Conservation (phyloP, 1,140 invertebrate species). For the Steinernema feltiae region DNA sequence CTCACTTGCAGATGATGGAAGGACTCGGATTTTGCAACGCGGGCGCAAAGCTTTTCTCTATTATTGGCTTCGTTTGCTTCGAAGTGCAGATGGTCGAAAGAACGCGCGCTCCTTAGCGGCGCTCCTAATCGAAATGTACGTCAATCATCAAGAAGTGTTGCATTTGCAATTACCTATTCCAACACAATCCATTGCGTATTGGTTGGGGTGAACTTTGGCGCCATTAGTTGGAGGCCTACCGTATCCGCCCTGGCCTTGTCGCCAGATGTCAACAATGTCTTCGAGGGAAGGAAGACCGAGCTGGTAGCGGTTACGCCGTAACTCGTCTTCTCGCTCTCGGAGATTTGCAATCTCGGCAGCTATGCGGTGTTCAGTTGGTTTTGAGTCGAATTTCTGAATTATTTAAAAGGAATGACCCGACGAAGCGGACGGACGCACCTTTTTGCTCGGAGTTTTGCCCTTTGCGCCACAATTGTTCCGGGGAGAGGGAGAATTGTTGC, state of each 20-base stretch:
- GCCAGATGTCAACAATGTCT: constrained; percentile 27
- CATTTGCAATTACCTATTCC: background rate
- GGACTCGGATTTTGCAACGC: constrained; percentile 3
- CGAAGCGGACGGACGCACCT: background rate
- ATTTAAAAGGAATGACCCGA: background rate
- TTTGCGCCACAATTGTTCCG: background rate
- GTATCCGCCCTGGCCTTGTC: background rate
- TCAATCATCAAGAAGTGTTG: background rate
- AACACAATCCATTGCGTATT: background rate
- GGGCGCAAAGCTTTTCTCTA: background rate
- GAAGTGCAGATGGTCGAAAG: constrained; percentile 5
- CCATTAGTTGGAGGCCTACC: background rate
- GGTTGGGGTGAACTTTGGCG: background rate
- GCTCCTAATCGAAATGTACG: background rate
- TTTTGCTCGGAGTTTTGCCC: background rate
- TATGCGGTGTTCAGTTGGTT: constrained; percentile 26
- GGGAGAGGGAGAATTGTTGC: background rate
- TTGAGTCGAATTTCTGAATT: constrained; percentile 2
- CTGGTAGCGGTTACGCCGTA: constrained; percentile 26
- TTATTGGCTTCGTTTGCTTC: background rate
- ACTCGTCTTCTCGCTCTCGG: constrained; percentile 32
- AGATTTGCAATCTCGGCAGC: constrained; percentile 32
- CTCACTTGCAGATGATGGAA: constrained; percentile 6
- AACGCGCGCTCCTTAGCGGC: background rate
- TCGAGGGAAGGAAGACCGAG: constrained; percentile 24